Base-by-base conservation (phyloP, 1,140 invertebrate species). In the Drosophila eugracilis region DNA sequence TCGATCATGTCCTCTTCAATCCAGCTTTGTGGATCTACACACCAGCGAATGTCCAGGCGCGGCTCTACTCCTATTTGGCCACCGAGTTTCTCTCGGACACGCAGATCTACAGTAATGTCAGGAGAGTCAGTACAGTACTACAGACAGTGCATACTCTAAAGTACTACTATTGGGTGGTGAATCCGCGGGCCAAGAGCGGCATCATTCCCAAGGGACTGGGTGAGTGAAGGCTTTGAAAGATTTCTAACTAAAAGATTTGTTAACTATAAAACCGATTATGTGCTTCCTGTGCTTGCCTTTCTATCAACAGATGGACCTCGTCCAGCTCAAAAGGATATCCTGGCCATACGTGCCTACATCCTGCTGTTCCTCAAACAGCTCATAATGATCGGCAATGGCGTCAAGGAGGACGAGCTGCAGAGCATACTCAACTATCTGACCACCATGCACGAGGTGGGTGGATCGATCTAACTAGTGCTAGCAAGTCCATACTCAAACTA, bases 1-100 rank as follows among this genome's bases (percentile, higher is more conserved):
- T 99, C 93, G 99, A 99, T 93, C 97, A 99, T 93, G 96, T 99
- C 39, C 94, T 99, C 28, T 99, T 99, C 94, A 99, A 99, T 94
- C 98, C 98, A 5, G 97, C 97, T 22, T 93, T 99, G 39, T 99
- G 99, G 99, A 99, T 99, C 83, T 98, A 99, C 92, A 98, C 98
- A 10, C 96, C 97, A 42, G 97, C 98, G 10, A 95, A 96, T 63
- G 98, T 99, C n/a, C 99, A 99, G 93, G 97, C 97, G 32, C 94
- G 97, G 49, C 94, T 99, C 19, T 99, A 99, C 92, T 97, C 97
- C 75, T 99, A 99, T 93, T 93, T 99, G 92, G 98, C 98, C 10
- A 99, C 98, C 21, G 98, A 99, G 92, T 99, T 99, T 93, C 94
- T 99, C 70, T 97, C 97, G 59, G 98, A 99, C 92, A 98, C 97